These are phyloP conservation scores for Drosophila ezoana DNA, from an alignment of 2,888 invertebrate genomes.

Conservation along the genomic window DNA sequence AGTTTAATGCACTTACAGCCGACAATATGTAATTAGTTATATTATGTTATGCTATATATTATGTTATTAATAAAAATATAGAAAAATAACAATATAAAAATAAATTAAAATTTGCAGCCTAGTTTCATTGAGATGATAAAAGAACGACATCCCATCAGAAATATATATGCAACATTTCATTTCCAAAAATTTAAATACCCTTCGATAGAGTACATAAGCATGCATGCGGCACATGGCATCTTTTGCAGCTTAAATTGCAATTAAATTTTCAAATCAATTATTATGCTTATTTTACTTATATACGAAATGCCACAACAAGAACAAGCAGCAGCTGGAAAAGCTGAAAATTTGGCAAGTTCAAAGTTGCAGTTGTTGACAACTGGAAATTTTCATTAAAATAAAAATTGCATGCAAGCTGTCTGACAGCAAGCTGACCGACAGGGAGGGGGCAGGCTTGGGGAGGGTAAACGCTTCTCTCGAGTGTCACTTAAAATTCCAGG, in stretches of 20 bases:
- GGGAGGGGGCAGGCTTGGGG: too few species aligned
- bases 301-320: slow-evolving; percentile 19
- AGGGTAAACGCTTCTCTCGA: slow-evolving; percentile 1
- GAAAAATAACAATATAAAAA: too few species aligned
- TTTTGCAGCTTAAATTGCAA: slow-evolving; percentile 8
- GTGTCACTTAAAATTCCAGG: slow-evolving; percentile 20
- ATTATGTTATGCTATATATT: too few species aligned
- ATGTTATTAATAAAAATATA: too few species aligned
- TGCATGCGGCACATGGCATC: neutral
- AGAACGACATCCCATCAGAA: too few species aligned
- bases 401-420: slow-evolving; percentile 25
- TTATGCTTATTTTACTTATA: slow-evolving; percentile 10
- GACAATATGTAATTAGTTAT: too few species aligned
- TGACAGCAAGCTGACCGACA: neutral
- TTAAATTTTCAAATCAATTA: slow-evolving; percentile 42
- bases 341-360: slow-evolving; percentile 16
- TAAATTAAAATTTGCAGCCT: too few species aligned
- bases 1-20: neutral
- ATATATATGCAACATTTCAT: too few species aligned
- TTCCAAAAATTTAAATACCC: neutral
- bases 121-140: too few species aligned
- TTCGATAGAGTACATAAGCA: neutral
- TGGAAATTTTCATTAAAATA: slow-evolving; percentile 43
- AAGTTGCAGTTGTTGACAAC: slow-evolving; percentile 13
- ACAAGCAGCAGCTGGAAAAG: slow-evolving; percentile 1